Conservation (phyloP, 2,113 vertebrate species). For the Neolamprologus tretocephalus region DNA sequence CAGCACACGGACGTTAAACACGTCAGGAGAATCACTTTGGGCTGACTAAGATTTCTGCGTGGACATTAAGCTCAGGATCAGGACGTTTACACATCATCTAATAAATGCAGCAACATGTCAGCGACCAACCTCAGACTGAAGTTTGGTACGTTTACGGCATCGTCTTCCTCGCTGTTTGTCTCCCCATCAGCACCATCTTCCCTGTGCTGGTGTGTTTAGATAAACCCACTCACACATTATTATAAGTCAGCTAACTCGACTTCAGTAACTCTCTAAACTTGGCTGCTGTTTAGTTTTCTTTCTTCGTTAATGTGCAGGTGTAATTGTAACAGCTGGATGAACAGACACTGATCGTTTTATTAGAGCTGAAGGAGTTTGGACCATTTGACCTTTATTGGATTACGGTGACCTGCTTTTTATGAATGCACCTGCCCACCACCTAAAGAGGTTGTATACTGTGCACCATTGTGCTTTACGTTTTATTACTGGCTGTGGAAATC, state of each 20-base stretch:
- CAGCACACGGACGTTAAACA: rapidly evolving
- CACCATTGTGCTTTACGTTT: too few species aligned
- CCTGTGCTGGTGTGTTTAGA: not conserved
- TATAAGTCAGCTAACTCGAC: not conserved
- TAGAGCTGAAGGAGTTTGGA: not conserved
- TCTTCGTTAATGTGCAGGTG: rapidly evolving
- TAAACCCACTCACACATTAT: too few species aligned
- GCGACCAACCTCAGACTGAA: not conserved
- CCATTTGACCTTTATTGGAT: too few species aligned
- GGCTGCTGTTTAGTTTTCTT: not conserved
- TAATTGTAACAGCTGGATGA: rapidly evolving
- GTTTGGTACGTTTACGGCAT: rapidly evolving
- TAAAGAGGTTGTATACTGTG: too few species aligned
- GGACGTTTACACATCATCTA: rapidly evolving
- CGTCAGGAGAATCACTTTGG: rapidly evolving
- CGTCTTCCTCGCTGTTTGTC: not conserved
- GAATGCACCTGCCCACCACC: too few species aligned
- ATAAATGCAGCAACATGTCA: not conserved
- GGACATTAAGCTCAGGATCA: not conserved
- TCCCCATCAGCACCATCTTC: not conserved
- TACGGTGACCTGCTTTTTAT: rapidly evolving
- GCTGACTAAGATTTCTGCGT: rapidly evolving
- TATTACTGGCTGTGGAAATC: rapidly evolving
- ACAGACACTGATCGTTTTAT: not conserved
- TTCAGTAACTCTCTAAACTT: not conserved